Conservation (phyloP, 2,797 vertebrate species). For the Ctenosaura bakeri region DNA sequence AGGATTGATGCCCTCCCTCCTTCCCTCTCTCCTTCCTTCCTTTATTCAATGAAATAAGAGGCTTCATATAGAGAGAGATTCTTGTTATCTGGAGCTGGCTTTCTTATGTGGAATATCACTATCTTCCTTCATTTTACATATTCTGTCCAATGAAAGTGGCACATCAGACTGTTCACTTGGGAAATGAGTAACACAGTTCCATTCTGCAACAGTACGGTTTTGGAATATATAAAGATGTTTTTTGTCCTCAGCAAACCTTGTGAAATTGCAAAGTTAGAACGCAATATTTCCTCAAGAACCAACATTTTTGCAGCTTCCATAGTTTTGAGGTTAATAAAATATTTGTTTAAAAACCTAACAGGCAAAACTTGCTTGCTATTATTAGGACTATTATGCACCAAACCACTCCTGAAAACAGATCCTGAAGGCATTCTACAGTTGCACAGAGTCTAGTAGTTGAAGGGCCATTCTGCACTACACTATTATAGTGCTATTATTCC, state of each 20-base stretch:
- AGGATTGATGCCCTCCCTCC: not conserved
- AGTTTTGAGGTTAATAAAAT: not conserved
- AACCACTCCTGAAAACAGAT: not conserved
- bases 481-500: too few species aligned
- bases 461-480: too few species aligned
- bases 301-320: not conserved
- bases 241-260: too few species aligned
- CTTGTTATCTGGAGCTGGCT: not conserved
- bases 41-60: not conserved
- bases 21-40: not conserved
- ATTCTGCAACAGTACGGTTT: not conserved
- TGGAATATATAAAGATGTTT: not conserved
- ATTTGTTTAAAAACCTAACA: not conserved
- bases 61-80: not conserved
- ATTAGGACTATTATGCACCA: not conserved
- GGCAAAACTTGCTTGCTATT: not conserved
- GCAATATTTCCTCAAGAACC: not conserved
- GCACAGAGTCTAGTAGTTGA: too few species aligned
- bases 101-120: not conserved
- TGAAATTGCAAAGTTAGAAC: not conserved
- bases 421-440: not conserved
- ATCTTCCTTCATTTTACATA: not conserved
- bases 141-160: not conserved
- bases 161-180: not conserved
- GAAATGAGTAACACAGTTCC: constrained; percentile 1